phyloP scores from a whole-genome alignment of 2,113 vertebrate species.

The Neogobius melanostomus region DNA sequence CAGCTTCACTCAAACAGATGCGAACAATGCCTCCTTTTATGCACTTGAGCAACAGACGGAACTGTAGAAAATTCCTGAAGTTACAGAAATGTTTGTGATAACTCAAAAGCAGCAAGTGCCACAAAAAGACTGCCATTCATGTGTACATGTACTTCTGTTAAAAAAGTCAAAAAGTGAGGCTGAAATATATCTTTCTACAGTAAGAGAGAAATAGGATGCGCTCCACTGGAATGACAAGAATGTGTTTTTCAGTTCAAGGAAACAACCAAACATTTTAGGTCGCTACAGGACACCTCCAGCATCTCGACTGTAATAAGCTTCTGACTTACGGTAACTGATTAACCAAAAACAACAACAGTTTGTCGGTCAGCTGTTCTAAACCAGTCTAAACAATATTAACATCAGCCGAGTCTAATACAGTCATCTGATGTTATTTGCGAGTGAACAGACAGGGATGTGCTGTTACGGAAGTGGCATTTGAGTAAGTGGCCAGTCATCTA shows the following conservation, averaged over 20 bases:
- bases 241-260: conserved; percentile 5
- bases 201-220: neutral
- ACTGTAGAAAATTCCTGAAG: conserved; percentile 31
- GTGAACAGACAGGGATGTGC: conserved; percentile 5
- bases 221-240: conserved; percentile 1
- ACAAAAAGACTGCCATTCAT: neutral
- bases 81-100: conserved; percentile 1
- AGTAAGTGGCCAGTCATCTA: neutral
- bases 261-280: neutral
- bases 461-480: too few relatives aligned
- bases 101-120: neutral
- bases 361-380: conserved; percentile 24
- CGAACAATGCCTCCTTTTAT: conserved; percentile 24
- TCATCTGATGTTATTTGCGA: conserved; percentile 37
- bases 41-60: neutral
- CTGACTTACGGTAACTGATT: conserved; percentile 13
- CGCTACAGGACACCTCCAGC: neutral
- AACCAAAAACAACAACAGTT: conserved; percentile 18
- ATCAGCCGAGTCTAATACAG: conserved; percentile 48
- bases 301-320: conserved; percentile 36
- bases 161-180: neutral
- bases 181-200: neutral
- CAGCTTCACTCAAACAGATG: neutral
- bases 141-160: neutral
- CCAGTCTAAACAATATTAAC: conserved; percentile 19